Conservation (phyloP, 2,888 invertebrate species). For the Hypomecis atomaria region DNA sequence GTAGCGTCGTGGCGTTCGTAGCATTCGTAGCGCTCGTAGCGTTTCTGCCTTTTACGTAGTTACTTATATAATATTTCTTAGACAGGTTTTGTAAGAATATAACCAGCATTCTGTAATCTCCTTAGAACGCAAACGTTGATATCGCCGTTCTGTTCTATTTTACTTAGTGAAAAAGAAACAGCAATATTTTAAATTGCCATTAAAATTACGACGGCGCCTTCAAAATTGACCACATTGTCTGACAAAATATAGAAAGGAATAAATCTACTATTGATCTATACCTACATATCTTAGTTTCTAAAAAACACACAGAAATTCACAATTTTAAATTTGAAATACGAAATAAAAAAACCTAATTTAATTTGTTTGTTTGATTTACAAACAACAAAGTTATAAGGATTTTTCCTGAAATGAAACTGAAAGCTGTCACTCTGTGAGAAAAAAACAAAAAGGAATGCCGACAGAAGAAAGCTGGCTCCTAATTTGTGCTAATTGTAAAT, state of each 20-base stretch:
- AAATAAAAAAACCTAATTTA: neutral
- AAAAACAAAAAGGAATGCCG: slow-evolving; percentile 47
- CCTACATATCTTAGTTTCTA: too few species aligned
- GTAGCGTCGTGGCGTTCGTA: slow-evolving; percentile 29
- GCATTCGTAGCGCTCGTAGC: slow-evolving; percentile 12
- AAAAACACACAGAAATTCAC: too few species aligned
- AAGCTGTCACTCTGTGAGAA: neutral
- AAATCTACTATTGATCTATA: slow-evolving; percentile 25
- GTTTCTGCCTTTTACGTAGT: slow-evolving; percentile 2
- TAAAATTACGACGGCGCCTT: too few species aligned
- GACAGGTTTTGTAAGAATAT: slow-evolving; percentile 7
- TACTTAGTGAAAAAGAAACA: too few species aligned
- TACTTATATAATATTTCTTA: slow-evolving; percentile 7
- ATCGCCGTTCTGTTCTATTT: slow-evolving; percentile 23
- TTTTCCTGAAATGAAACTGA: neutral
- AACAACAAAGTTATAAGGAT: neutral
- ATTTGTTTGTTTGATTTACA: neutral
- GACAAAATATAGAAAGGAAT: slow-evolving; percentile 21
- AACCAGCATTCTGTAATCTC: slow-evolving; percentile 11
- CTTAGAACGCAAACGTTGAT: slow-evolving; percentile 24
- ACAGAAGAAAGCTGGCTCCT: slow-evolving; percentile 41
- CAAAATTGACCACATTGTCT: too few species aligned
- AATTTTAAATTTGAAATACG: neutral
- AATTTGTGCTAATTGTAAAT: slow-evolving; percentile 53
- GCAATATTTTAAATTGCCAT: too few species aligned